Percentiles rank a stretch among this genome's conserved stretches.
Evolutionary conservation across 2,113 vertebrate genomes (phyloP).

Genomic region (Felis chaus): DNA sequence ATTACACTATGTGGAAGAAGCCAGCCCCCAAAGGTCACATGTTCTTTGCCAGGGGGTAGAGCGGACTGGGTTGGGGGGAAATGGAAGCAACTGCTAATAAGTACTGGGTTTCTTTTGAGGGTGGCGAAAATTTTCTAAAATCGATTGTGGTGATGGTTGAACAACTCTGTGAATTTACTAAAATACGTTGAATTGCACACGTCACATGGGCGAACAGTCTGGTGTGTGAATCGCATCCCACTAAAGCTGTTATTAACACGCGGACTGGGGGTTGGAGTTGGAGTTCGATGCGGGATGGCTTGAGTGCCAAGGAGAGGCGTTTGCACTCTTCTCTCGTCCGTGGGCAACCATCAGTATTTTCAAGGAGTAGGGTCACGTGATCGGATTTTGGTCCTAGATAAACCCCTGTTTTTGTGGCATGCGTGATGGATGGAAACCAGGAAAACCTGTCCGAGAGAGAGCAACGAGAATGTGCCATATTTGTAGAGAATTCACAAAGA

Average conservation of each 20-base stretch:
- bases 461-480: not conserved
- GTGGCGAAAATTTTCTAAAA: not conserved
- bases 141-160: not conserved
- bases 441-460: not conserved
- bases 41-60: not conserved
- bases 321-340: not conserved
- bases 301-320: not conserved
- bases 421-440: not conserved
- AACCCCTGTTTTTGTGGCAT: not conserved
- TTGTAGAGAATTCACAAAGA: not conserved
- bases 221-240: not conserved
- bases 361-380: not conserved
- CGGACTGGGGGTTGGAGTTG: not conserved
- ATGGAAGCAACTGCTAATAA: not conserved
- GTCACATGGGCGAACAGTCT: not conserved
- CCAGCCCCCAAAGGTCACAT: not conserved
- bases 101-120: not conserved
- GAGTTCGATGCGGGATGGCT: not conserved
- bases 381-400: not conserved
- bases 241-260: not conserved
- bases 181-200: not conserved
- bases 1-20: not conserved
- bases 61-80: not conserved
- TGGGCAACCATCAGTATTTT: not conserved
- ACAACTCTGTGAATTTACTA: not conserved